phyloP scores from a whole-genome alignment of 2,888 invertebrate genomes.

The Aleiodes leptofemur region DNA sequence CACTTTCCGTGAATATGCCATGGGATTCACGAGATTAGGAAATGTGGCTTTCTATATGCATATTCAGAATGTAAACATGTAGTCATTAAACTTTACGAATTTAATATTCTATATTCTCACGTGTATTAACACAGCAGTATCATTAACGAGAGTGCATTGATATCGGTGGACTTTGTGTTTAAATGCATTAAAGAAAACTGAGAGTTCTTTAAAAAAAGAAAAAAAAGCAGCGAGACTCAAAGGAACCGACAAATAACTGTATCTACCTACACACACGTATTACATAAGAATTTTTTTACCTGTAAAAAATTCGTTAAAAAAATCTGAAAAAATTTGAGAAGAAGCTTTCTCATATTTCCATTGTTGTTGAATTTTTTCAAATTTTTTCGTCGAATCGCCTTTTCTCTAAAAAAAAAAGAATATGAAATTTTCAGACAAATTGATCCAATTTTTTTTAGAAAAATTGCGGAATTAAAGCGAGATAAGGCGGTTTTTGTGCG shows the following conservation, averaged over 20 bases:
- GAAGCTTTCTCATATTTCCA: no score
- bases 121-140: constrained; percentile 12
- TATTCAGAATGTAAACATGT: constrained; percentile 18
- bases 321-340: no score
- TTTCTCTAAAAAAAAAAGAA: no score
- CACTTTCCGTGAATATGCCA: constrained; percentile 34
- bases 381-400: constrained; percentile 3
- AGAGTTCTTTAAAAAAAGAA: background rate
- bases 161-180: constrained; percentile 18
- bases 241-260: constrained; percentile 49
- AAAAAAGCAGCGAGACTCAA: constrained; percentile 35
- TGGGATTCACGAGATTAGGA: constrained; percentile 32
- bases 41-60: constrained; percentile 31
- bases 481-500: no score
- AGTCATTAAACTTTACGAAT: constrained; percentile 25
- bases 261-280: constrained; percentile 36
- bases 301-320: background rate
- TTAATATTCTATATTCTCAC: constrained; percentile 12
- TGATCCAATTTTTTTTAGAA: no score
- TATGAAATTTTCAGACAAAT: no score
- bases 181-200: constrained; percentile 8
- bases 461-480: no score
- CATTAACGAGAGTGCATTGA: constrained; percentile 11
- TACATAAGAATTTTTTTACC: background rate
- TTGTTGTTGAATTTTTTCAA: no score